Evolutionary conservation across 2,113 vertebrate species (phyloP), one percentile per base, ranked within the genome.

Genomic region (Gallinago undulata): DNA sequence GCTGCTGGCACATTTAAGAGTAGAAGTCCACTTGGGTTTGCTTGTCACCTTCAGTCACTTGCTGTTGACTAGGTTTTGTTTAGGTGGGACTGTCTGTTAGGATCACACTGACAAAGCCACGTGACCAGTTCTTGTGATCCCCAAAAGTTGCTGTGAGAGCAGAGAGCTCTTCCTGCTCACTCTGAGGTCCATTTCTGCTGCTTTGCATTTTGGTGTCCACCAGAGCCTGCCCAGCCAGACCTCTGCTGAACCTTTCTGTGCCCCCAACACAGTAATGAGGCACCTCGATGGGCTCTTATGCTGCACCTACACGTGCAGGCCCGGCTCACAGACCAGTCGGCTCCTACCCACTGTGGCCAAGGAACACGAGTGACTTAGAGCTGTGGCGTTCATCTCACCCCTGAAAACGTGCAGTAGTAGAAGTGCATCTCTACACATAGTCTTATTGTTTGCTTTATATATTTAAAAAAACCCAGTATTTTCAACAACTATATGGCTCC

Each of bases 201-300:
- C n/a, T 47, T 47, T 47, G 30, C 18, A 6, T 56, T 87, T 79
- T 43, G 39, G 10, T 9, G 2, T 67, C n/a, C 45, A 2, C 31
- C 35, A 19, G 2, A 55, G 10, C 19, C 39, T 18, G 3, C 3
- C 3, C 9, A 43, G 7, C 5, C 45, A 68, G 72, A 19, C 5
- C 13, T 41, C 12, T 27, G 11, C 7, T 1, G 2, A n/a, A 16
- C 8, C 12, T 53, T 57, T 66, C 18, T 79, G 39, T 56, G 57
- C 11, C 27, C 30, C 39, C 19, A 9, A 23, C 63, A 2, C 8
- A 30, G 21, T 31, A 23, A 3, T 0, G 3, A 41, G 41, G 35
- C 21, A 31, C 21, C 55, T 64, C 0, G 0, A 0, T 1, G 43
- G 16, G 35, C 25, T 85, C 3, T 41, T 23, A 24, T 0, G 2